Conservation (phyloP, 2,113 vertebrate genomes). For the Pholis gunnellus region DNA sequence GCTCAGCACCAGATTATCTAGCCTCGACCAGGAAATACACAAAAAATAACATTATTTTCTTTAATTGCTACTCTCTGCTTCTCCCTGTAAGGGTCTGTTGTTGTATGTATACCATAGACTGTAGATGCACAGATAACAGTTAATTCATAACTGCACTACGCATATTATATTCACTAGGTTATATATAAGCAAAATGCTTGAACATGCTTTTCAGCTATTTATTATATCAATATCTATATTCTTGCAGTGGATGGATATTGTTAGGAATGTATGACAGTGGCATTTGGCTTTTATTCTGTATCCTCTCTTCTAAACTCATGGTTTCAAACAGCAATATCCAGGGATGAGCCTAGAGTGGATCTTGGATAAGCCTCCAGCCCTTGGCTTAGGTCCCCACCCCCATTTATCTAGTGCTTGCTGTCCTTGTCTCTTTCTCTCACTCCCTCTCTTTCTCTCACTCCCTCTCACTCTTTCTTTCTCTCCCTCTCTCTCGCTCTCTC, state of each 20-base stretch:
- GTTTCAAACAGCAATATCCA: constrained; percentile 80
- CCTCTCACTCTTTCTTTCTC: constrained; percentile 27
- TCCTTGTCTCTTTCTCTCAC: constrained; percentile 33
- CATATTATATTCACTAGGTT: neutral
- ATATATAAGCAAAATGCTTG: constrained; percentile 5
- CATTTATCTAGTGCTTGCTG: constrained; percentile 62
- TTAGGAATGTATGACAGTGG: constrained; percentile 17
- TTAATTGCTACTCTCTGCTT: neutral
- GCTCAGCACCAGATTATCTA: neutral
- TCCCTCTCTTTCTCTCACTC: constrained; percentile 21
- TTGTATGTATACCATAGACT: neutral
- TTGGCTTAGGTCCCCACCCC: constrained; percentile 79
- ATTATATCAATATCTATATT: neutral
- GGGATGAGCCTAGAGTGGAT: constrained; percentile 78
- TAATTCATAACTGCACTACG: neutral
- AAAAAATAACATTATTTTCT: neutral
- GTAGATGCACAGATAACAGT: neutral
- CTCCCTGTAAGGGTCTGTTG: neutral
- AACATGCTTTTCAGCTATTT: neutral
- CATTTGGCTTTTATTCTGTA: constrained; percentile 58
- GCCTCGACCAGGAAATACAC: neutral
- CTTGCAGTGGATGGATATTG: constrained; percentile 27
- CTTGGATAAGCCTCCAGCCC: constrained; percentile 78
- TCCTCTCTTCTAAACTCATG: constrained; percentile 71
- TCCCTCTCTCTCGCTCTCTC: neutral